These are phyloP conservation scores for Macaria liturata DNA, from an alignment of 2,888 invertebrate species.

Conservation along the genomic window DNA sequence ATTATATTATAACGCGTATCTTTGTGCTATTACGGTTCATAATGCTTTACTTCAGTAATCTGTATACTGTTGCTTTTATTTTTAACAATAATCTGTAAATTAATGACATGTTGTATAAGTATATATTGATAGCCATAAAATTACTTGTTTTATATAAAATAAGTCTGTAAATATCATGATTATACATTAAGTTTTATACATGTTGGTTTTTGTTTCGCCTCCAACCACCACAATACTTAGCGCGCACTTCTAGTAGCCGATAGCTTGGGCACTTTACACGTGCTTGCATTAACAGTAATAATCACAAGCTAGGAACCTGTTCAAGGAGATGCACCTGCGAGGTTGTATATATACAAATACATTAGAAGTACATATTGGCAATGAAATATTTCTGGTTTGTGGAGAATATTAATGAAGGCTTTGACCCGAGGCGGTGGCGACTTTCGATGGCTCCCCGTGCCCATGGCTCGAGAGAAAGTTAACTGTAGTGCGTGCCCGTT, in stretches of 20 bases:
- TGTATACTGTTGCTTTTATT: constrained; percentile 80
- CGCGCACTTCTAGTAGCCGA: no score
- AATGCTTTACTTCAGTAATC: constrained; percentile 70
- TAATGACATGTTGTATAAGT: constrained; percentile 81
- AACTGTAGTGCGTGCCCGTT: constrained; percentile 81
- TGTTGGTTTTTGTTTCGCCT: constrained; percentile 73
- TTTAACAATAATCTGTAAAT: constrained; percentile 76
- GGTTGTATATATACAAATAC: no score
- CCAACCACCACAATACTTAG: constrained; percentile 23
- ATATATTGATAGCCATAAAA: constrained; percentile 81
- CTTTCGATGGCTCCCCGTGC: constrained; percentile 77
- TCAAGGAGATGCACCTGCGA: no score
- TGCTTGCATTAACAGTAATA: no score
- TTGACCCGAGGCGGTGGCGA: constrained; percentile 69
- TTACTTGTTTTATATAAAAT: constrained; percentile 82
- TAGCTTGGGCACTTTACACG: no score
- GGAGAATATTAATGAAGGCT: constrained; percentile 63
- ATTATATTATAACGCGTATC: constrained; percentile 63
- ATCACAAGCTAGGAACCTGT: no score
- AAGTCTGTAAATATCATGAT: constrained; percentile 82
- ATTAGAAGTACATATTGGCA: background rate
- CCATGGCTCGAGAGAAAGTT: constrained; percentile 78
- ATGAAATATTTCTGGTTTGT: constrained; percentile 30
- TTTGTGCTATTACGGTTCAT: constrained; percentile 72
- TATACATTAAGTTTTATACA: constrained; percentile 83